These are phyloP conservation scores for Artibeus jamaicensis DNA, from an alignment of 2,797 vertebrate species.

Conservation along the genomic window DNA sequence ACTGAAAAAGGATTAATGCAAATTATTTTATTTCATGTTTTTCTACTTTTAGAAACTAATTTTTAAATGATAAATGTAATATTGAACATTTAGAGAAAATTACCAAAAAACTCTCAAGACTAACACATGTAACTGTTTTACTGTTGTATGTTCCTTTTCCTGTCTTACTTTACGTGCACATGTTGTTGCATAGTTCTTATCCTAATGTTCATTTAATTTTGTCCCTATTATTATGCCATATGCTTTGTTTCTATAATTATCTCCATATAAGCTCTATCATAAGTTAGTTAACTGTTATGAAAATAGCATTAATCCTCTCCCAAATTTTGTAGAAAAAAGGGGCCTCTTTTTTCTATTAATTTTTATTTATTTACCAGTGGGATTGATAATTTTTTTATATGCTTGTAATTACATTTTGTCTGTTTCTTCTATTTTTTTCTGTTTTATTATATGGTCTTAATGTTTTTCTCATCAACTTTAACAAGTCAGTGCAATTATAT, in stretches of 20 bases:
- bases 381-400: background rate
- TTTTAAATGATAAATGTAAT: background rate
- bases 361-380: slow-evolving; percentile 19
- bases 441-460: background rate
- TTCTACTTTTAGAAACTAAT: slow-evolving; percentile 32
- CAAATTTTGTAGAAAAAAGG: background rate
- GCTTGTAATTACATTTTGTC: background rate
- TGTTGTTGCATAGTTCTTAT: background rate
- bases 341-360: background rate
- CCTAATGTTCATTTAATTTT: background rate
- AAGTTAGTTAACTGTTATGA: background rate
- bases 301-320: background rate
- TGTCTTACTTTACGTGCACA: background rate
- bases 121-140: background rate
- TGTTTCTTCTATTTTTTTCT: background rate
- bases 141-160: background rate
- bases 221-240: background rate
- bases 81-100: background rate
- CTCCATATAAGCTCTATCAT: background rate
- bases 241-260: background rate
- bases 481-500: background rate
- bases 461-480: background rate
- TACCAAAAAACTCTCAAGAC: background rate
- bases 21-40: slow-evolving; percentile 9
- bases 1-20: background rate